Evolutionary conservation across 2,797 vertebrate species (phyloP).

Genomic region (Urosaurus nigricauda): DNA sequence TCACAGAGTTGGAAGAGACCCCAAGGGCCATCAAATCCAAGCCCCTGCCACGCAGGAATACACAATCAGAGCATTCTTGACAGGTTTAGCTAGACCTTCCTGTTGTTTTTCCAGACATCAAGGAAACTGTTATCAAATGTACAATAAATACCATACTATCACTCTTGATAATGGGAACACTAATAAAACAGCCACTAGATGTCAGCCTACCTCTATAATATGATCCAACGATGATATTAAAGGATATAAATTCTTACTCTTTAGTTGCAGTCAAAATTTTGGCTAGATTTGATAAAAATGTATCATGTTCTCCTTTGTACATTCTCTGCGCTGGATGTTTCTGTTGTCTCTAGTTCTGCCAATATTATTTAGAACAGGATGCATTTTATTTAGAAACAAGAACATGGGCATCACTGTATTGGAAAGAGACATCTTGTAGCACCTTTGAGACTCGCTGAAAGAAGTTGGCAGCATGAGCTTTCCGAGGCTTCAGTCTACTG

Average conservation of each 20-base stretch:
- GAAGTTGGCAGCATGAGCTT: too few relatives aligned
- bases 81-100: neutral
- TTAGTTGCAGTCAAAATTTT: neutral
- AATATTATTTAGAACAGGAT: neutral
- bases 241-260: neutral
- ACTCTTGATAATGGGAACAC: neutral
- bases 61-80: too few relatives aligned
- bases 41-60: too few relatives aligned
- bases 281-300: too few relatives aligned
- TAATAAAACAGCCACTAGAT: constrained; percentile 16
- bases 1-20: too few relatives aligned
- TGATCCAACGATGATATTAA: rapidly evolving
- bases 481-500: neutral
- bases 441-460: too few relatives aligned
- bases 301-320: neutral
- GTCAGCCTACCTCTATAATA: neutral
- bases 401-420: neutral
- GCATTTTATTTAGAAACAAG: neutral
- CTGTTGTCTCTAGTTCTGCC: too few relatives aligned
- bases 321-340: neutral
- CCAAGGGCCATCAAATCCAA: too few relatives aligned
- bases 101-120: neutral
- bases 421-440: neutral
- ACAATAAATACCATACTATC: neutral
- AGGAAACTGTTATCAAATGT: neutral